phyloP scores from a whole-genome alignment of 2,888 invertebrate species.

The Hetaerina titia region DNA sequence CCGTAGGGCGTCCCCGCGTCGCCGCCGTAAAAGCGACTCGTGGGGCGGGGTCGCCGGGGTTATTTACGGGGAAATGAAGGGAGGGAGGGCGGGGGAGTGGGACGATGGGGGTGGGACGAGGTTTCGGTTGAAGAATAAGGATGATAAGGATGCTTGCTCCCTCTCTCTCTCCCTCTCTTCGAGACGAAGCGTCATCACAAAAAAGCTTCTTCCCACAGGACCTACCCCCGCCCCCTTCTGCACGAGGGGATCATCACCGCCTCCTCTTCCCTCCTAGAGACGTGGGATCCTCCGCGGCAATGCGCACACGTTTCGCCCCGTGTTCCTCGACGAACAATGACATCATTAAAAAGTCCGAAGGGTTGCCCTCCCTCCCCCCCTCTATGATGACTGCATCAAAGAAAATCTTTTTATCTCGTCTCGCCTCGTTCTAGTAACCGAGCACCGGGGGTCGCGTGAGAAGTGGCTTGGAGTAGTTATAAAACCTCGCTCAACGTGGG shows the following conservation, averaged over 20 bases:
- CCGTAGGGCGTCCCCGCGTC: conserved; percentile 20
- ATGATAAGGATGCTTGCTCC: not conserved
- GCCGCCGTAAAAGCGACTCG: not conserved
- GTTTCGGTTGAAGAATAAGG: not conserved
- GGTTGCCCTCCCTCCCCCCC: not conserved
- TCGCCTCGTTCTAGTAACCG: not conserved
- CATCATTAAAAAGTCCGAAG: not conserved
- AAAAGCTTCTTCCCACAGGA: too few relatives aligned
- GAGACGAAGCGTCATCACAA: too few relatives aligned
- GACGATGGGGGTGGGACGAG: not conserved
- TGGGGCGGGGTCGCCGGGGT: conserved; percentile 49
- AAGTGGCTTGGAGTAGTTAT: not conserved
- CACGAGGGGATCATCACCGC: too few relatives aligned
- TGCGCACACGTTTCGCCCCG: not conserved
- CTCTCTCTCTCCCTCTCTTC: too few relatives aligned
- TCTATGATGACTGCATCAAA: not conserved
- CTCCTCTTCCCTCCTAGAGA: too few relatives aligned
- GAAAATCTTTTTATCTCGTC: not conserved
- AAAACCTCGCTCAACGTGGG: not conserved
- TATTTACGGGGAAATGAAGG: conserved; percentile 17
- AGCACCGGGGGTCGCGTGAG: not conserved
- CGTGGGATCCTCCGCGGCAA: not conserved
- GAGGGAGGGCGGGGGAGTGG: not conserved
- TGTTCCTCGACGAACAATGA: not conserved
- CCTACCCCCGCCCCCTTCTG: too few relatives aligned